A percentile compares a stretch with the other conserved stretches of the same genome.
Evolutionary conservation across 2,888 invertebrate species (phyloP).

Genomic region (Merodon equestris): DNA sequence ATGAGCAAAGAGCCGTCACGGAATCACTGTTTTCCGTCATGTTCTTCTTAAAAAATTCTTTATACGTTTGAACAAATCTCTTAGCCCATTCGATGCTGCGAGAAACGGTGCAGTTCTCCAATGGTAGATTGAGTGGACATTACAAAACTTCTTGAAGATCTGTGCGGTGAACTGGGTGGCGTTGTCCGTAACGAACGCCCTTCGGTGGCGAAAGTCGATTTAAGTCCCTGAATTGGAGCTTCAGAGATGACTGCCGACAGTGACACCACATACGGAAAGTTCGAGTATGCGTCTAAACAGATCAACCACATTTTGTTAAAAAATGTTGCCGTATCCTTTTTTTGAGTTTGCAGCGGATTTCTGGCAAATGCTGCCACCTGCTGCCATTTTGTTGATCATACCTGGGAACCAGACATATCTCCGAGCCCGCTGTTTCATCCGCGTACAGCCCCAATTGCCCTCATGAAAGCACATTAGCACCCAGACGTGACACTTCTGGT

Average conservation of each 20-base stretch:
- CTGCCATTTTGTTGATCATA: constrained; percentile 26
- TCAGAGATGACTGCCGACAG: constrained; percentile 22
- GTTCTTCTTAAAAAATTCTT: constrained; percentile 29
- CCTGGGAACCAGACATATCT: constrained; percentile 12
- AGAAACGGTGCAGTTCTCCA: constrained; percentile 66
- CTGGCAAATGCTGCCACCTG: constrained; percentile 24
- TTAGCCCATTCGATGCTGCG: constrained; percentile 52
- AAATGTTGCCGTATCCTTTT: constrained; percentile 20
- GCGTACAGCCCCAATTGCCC: no score
- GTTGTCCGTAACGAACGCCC: constrained; percentile 70
- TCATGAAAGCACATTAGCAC: no score
- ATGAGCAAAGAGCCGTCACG: constrained; percentile 21
- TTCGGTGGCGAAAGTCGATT: constrained; percentile 68
- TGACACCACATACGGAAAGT: constrained; percentile 31
- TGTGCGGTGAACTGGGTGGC: constrained; percentile 56
- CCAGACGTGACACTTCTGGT: constrained; percentile 1
- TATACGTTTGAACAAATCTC: constrained; percentile 51
- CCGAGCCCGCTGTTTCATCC: no score
- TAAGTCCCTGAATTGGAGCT: constrained; percentile 40
- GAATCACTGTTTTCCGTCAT: constrained; percentile 17
- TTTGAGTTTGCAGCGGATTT: constrained; percentile 24
- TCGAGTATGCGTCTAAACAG: constrained; percentile 35
- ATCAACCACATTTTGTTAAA: constrained; percentile 43
- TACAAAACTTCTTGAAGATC: constrained; percentile 67
- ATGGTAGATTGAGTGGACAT: constrained; percentile 68